Base-by-base conservation (phyloP, 2,888 invertebrate genomes). In the Drosophila subsilvestris region DNA sequence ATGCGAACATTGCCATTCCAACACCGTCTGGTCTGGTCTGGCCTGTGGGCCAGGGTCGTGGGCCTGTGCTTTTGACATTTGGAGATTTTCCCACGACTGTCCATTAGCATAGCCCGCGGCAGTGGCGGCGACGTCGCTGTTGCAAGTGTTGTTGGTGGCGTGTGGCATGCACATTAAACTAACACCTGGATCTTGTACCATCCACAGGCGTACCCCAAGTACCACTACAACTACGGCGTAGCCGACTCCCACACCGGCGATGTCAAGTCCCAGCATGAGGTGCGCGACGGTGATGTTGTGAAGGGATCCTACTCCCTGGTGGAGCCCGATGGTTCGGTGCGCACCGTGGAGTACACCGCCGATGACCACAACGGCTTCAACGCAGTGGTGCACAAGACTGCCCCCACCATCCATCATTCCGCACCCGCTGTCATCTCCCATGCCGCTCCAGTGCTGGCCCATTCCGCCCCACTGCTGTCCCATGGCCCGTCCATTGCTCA, bases 271-370 rank as follows among this genome's bases (percentile, higher is more conserved):
- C 92, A 92, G 86, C 92, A 92, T 68, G 92, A 92, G 86, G 91
- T 92, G 57, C 92, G 92, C 71, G 92, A 92, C 71, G 92, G 92
- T 62, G 92, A 92, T 90, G 92, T 92, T 50, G 92, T 92, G 53
- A 92, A 92, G 90, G 92, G 92, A 79, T 92, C 92, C 72, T 92
- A 92, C 89, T 92, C 92, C 47, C 87, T 92, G 76, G 92, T 92
- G 51, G 92, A 92, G 85, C 92, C 92, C 68, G 92, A 92, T 66
- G 92, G 92, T 88, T 92, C 92, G 61, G 92, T 92, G 75, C 92
- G 92, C 71, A 92, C 92, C 70, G 92, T 92, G 54, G 92, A 92
- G 77, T 92, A 92, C 75, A 91, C 92, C 75, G 92, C 92, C 67
- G 92, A 92, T 86, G 92, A 92, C 51, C 91, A 92, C 80, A 92